Conservation (phyloP, 2,888 invertebrate species). For the Acleris emargana region DNA sequence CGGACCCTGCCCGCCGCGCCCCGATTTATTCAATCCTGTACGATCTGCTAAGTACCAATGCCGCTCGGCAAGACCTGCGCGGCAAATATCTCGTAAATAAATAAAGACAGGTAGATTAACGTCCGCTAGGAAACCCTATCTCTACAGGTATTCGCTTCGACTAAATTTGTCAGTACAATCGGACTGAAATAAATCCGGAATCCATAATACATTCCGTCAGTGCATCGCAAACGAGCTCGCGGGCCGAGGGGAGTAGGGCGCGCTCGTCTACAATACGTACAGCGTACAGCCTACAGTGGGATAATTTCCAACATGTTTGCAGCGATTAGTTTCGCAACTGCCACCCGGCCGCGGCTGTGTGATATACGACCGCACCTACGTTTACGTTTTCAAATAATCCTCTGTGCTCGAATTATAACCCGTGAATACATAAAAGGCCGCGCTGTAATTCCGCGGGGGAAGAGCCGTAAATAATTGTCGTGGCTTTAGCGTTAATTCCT, state of each 20-base stretch:
- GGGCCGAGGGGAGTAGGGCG: slow-evolving; percentile 32
- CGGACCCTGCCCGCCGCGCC: slow-evolving; percentile 43
- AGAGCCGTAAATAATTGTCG: slow-evolving; percentile 75
- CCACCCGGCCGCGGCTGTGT: slow-evolving; percentile 61
- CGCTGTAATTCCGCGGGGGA: slow-evolving; percentile 66
- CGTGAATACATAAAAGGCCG: slow-evolving; percentile 73
- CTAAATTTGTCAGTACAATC: slow-evolving; percentile 41
- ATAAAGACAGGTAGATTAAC: slow-evolving; percentile 18
- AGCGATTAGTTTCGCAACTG: slow-evolving; percentile 72
- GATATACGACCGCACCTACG: slow-evolving; percentile 72
- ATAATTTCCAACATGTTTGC: slow-evolving; percentile 71
- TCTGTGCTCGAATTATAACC: slow-evolving; percentile 70
- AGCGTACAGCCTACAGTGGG: slow-evolving; percentile 51
- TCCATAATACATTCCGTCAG: slow-evolving; percentile 67
- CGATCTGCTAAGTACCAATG: slow-evolving; percentile 14
- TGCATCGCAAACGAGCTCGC: slow-evolving; percentile 64
- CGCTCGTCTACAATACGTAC: slow-evolving; percentile 30
- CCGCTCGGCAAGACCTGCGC: slow-evolving; percentile 6
- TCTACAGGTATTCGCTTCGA: slow-evolving; percentile 38
- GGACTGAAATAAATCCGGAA: slow-evolving; percentile 52
- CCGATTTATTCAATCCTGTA: slow-evolving; percentile 49
- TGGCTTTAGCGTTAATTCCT: slow-evolving; percentile 69
- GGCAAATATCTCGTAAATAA: slow-evolving; percentile 21
- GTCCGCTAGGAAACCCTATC: slow-evolving; percentile 10
- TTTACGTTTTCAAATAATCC: slow-evolving; percentile 76